Evolutionary conservation across 2,888 invertebrate genomes (phyloP).

Genomic region (Phanerotoma sp.): DNA sequence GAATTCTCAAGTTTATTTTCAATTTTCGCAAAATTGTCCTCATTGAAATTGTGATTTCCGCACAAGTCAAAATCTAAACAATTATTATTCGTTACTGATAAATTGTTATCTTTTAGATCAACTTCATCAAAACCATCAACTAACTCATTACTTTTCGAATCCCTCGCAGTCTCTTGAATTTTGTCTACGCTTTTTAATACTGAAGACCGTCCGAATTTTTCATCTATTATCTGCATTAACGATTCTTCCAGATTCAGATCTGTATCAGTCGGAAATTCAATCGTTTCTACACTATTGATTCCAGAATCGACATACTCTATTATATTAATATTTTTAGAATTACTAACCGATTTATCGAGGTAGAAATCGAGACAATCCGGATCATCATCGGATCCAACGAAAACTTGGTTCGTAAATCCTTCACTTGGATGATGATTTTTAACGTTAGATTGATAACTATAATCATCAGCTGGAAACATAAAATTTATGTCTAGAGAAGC

Average conservation of each 20-base stretch:
- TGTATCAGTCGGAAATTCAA: conserved; percentile 50
- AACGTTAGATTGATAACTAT: not conserved
- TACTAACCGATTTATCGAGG: conserved; percentile 29
- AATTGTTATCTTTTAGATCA: no score
- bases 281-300: conserved; percentile 55
- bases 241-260: conserved; percentile 53
- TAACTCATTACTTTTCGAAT: no score
- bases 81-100: no score
- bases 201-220: conserved; percentile 48
- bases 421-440: conserved; percentile 17
- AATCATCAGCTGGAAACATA: conserved; percentile 33
- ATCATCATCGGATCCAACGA: conserved; percentile 45
- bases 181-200: conserved; percentile 39
- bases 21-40: no score
- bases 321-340: conserved; percentile 38
- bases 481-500: conserved; percentile 41
- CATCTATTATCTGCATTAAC: conserved; percentile 52
- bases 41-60: no score
- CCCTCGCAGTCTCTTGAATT: not conserved
- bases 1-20: no score
- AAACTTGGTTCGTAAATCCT: conserved; percentile 50
- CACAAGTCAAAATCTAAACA: no score
- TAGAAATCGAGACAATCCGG: conserved; percentile 49
- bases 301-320: conserved; percentile 52
- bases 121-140: no score